Conservation (phyloP, 1,140 invertebrate genomes). For the Thalassaphorura encarpata region DNA sequence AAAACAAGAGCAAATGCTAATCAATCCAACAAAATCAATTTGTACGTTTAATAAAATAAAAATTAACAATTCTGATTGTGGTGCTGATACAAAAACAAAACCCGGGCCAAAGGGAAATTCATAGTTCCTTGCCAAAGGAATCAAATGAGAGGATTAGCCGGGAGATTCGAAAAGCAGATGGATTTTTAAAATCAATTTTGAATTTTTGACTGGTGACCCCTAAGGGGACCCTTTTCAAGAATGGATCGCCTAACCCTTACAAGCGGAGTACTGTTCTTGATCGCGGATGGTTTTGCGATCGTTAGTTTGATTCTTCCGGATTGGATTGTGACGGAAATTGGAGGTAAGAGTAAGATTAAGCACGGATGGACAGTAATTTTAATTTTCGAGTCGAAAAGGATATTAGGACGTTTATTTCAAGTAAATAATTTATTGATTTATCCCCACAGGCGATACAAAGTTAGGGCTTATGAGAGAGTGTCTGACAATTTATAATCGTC, state of each 20-base stretch:
- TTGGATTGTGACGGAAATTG: slow-evolving; percentile 92
- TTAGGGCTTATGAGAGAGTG: slow-evolving; percentile 89
- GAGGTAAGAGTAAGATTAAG: slow-evolving; percentile 48
- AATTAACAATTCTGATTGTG: no score
- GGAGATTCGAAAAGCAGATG: no score
- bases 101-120: no score
- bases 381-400: background rate
- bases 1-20: no score
- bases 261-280: slow-evolving; percentile 80
- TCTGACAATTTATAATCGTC: slow-evolving; percentile 78
- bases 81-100: no score
- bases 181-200: no score
- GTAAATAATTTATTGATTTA: no score
- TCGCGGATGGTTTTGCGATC: slow-evolving; percentile 87
- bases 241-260: slow-evolving; percentile 91
- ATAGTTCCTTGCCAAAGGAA: no score
- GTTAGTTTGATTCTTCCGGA: slow-evolving; percentile 86
- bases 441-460: slow-evolving; percentile 69
- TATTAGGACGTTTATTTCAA: slow-evolving; percentile 31
- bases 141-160: no score
- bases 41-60: no score
- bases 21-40: no score
- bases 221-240: slow-evolving; percentile 34
- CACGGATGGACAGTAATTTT: background rate
- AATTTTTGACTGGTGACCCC: no score